Evolutionary conservation across 1,140 invertebrate genomes (phyloP), one percentile per base, ranked within the genome.

Genomic region (Drosophila dunni): DNA sequence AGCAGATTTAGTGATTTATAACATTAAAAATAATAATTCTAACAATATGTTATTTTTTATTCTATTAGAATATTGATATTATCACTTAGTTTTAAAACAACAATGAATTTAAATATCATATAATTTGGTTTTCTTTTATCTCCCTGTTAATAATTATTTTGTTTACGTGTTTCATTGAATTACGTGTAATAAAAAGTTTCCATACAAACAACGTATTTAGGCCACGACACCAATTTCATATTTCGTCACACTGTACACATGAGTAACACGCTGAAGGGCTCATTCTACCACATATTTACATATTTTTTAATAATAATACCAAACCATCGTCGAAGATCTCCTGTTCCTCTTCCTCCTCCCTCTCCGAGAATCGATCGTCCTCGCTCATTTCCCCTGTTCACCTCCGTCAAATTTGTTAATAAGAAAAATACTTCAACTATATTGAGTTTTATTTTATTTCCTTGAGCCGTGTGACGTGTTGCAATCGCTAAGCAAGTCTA

Each of bases 401-500:
- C 24, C 5, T 58, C 46, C 7, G 8, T 33, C 2, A 20, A 51
- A 17, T 60, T 57, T 36, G n/a, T 63, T 60, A 45, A 33, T 46
- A 57, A 8, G 24, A 2, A 36, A 61, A 56, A 36, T 56, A 33
- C 6, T 36, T 57, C 13, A n/a, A 53, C 38, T 57, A 46, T 57
- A 46, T 48, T 48, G 24, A 42, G 9, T 58, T 46, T 54, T 57
- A n/a, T 54, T 61, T 29, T 0, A 5, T 78, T 82, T 75, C 40
- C 67, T 42, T 76, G 76, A 69, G 65, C 50, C 48, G 71, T 81
- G 81, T 84, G 81, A 89, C 84, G 84, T 90, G 84, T 89, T 79
- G 71, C 85, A 79, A 50, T 81, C 80, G 78, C 74, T 89, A 51
- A 57, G 78, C 72, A 58, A 75, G 84, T 85, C 85, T 89, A 89